Conservation (phyloP, 2,113 vertebrate species). For the Zapus hudsonius region DNA sequence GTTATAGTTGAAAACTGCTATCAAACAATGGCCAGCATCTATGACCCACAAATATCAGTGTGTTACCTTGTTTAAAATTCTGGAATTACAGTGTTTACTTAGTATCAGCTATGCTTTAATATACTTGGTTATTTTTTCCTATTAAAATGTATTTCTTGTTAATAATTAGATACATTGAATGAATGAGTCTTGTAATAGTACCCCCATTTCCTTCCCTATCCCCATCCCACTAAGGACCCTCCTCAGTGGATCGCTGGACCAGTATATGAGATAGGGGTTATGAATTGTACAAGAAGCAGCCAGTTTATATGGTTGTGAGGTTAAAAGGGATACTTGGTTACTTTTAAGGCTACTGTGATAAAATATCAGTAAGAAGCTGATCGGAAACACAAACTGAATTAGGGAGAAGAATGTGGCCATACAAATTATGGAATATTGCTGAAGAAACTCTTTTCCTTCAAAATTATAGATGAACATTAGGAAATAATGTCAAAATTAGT, state of each 20-base stretch:
- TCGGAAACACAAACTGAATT: not conserved
- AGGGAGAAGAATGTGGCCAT: not conserved
- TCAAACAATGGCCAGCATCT: not conserved
- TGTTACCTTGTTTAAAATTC: slow-evolving; percentile 19
- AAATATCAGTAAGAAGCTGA: slow-evolving; percentile 7
- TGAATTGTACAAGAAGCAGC: no score
- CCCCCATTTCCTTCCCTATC: no score
- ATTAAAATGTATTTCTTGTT: no score
- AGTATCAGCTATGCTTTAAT: not conserved
- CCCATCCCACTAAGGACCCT: no score
- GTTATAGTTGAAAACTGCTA: not conserved
- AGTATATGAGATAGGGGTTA: no score
- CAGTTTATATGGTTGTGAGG: no score
- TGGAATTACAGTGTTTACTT: slow-evolving; percentile 6
- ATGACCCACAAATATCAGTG: not conserved
- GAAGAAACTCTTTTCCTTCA: slow-evolving; percentile 47
- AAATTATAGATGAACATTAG: not conserved
- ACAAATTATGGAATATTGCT: slow-evolving; percentile 21
- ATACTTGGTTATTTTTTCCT: not conserved
- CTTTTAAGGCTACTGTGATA: not conserved
- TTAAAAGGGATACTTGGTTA: not conserved
- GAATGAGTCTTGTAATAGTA: no score
- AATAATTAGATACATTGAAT: no score
- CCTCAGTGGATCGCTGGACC: no score
- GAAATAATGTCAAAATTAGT: not conserved